Base-by-base conservation (phyloP, 1,140 invertebrate genomes). In the Psilanteris sp. region DNA sequence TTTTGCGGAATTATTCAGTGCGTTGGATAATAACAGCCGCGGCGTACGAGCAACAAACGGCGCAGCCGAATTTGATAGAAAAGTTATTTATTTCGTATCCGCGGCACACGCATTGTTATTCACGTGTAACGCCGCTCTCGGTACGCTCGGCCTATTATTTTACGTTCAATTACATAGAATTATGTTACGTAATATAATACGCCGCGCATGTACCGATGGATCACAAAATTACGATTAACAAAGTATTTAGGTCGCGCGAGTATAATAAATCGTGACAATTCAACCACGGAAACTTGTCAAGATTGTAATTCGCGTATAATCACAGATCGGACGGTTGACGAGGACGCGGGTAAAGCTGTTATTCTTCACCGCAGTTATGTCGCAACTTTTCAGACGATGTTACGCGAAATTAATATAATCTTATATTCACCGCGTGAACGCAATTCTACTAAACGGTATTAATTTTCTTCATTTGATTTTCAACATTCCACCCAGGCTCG, bases 201-300 rank as follows among this genome's bases (percentile, higher is more conserved):
- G 18, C 0, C 20, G 4, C 26, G 9, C 4, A 9, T 11, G 20
- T 11, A 8, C 14, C 6, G 39, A 10, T 34, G 24, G 6, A 20
- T 20, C 3, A 16, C 50, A 52, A 43, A 59, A 43, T 32, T 3
- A 36, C 13, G 29, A 57, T 61, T 27, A 44, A 54, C n/a, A 9
- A 54, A 66, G 61, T n/a, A 66, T 57, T 27, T 13, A 15, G 44
- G 43, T 52, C 46, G 43, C 32, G 22, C 18, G n/a, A 32, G 39
- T 52, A 50, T 57, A 37, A 26, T 37, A 29, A 76, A 66, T 59
- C 57, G 73, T 59, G 73, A 66, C 50, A 70, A 76, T 64, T 70
- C 36, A 43, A 54, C 57, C 57, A 24, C 48, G 66, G 34, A 62
- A 68, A 44, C 32, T 48, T 32, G 36, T 14, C 32, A 14, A 29